Percentiles rank a stretch among this genome's conserved stretches.
These are phyloP conservation scores for Forpus xanthops DNA, from an alignment of 2,797 vertebrate genomes.

Conservation along the genomic window DNA sequence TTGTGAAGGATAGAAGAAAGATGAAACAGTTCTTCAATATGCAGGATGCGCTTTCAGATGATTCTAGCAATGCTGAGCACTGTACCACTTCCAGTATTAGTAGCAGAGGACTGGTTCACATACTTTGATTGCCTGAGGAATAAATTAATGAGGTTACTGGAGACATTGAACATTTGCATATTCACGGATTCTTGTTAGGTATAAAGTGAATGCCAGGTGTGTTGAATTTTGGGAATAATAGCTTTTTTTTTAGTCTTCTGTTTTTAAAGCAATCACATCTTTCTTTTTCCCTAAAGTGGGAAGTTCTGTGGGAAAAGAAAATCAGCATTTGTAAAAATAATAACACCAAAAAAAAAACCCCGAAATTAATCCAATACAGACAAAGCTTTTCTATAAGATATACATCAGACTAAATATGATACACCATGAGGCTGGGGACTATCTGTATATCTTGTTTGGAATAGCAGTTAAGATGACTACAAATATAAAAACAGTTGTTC, in stretches of 20 bases:
- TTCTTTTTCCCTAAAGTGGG: constrained; percentile 53
- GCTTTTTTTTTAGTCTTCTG: constrained; percentile 57
- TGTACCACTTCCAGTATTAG: constrained; percentile 62
- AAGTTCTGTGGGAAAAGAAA: background rate
- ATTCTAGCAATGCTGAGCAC: constrained; percentile 50
- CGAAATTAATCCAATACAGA: constrained; percentile 36
- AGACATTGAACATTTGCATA: constrained; percentile 81
- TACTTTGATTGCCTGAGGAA: constrained; percentile 81
- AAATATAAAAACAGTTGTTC: constrained; percentile 50
- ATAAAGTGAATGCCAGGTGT: constrained; percentile 81
- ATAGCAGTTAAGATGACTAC: constrained; percentile 41
- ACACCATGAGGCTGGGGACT: constrained; percentile 17
- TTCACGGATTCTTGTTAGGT: constrained; percentile 81
- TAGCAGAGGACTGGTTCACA: constrained; percentile 75
- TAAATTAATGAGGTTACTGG: constrained; percentile 83
- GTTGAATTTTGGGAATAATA: constrained; percentile 74
- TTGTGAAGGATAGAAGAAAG: constrained; percentile 55
- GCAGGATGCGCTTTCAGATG: constrained; percentile 63
- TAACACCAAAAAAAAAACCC: background rate
- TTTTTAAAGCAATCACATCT: constrained; percentile 59
- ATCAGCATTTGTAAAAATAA: constrained; percentile 33
- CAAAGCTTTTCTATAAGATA: constrained; percentile 37
- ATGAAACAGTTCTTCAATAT: constrained; percentile 68
- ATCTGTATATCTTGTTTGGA: constrained; percentile 32
- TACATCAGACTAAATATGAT: constrained; percentile 52